Evolutionary conservation across 2,113 vertebrate genomes (phyloP), one percentile per base, ranked within the genome.

Genomic region (Sebastes fasciatus): DNA sequence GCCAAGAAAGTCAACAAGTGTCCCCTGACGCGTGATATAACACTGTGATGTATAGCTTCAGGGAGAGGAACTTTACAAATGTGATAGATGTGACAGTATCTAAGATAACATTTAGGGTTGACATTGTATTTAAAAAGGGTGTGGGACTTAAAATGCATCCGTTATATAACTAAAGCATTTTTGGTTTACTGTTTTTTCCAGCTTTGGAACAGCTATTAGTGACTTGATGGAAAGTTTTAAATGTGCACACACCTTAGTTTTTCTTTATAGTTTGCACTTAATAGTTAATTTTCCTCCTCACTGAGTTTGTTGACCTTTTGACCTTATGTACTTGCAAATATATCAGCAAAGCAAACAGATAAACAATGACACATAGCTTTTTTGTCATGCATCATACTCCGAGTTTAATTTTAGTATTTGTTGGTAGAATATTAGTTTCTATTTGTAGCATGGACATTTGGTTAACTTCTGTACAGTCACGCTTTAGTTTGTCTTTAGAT

Each of bases 1-100:
- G 75, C 78, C 84, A 76, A 70, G 79, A 58, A 87, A 74, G 80
- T 78, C 82, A 90, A 80, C 81, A 87, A 72, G 49, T 70, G 21
- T 83, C 73, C 79, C 80, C 51, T 57, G 74, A 82, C 4, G 43
- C 61, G 66, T 76, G 70, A 87, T 55, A 82, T 75, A 75, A 85
- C 52, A 84, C 64, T 48, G 34, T 34, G 72, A 76, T 88, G 51
- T 77, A 64, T 74, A 66, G 80, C 80, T 89, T 67, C 64, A 45
- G 72, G 76, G 73, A 79, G 75, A 86, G 58, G 65, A 45, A 74
- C 60, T 78, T 90, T 60, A 77, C 77, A 87, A 83, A 88, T 70
- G 72, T 67, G 34, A 61, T 23, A 83, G 58, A 71, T 78, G 34
- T 34, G 74, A 83, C 86, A 85, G 62, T 67, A 63, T 68, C 13